These are phyloP conservation scores for Bombus confusus DNA, from an alignment of 1,140 invertebrate genomes.

Conservation along the genomic window DNA sequence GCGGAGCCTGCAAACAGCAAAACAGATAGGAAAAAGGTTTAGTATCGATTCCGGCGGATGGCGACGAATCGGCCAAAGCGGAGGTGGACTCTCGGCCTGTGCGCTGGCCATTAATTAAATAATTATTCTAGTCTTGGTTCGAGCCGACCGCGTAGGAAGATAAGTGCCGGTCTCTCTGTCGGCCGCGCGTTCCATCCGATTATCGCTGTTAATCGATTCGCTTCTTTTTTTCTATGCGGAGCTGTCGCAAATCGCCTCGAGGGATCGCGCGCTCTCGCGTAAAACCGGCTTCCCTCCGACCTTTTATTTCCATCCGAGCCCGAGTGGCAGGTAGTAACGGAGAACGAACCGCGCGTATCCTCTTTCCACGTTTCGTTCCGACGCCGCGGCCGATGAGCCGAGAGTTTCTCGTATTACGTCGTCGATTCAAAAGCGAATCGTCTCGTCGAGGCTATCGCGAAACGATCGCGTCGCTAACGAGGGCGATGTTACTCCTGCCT, in stretches of 20 bases:
- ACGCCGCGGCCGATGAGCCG: not conserved
- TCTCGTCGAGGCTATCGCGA: not conserved
- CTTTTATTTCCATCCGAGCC: not conserved
- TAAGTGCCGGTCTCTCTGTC: slow-evolving; percentile 74
- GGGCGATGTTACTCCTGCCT: no score
- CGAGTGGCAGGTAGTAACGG: not conserved
- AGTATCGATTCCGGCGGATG: slow-evolving; percentile 65
- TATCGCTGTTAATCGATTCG: slow-evolving; percentile 70
- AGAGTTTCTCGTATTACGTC: not conserved
- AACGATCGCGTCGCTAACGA: no score
- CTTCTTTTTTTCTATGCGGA: slow-evolving; percentile 14
- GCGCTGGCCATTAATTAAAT: slow-evolving; percentile 78
- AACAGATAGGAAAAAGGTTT: slow-evolving; percentile 71
- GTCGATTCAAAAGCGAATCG: not conserved
- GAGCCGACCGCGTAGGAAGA: slow-evolving; percentile 75
- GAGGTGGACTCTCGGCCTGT: slow-evolving; percentile 65
- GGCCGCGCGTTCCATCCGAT: slow-evolving; percentile 57
- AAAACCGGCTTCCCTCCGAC: not conserved
- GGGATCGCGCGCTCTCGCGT: not conserved
- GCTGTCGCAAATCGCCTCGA: slow-evolving; percentile 10
- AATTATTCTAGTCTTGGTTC: slow-evolving; percentile 77
- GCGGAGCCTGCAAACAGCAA: slow-evolving; percentile 88
- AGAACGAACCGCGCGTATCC: not conserved
- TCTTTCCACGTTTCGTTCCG: not conserved
- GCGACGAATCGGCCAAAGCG: slow-evolving; percentile 69